phyloP scores from a whole-genome alignment of 2,797 vertebrate species.

The Gorsachius magnificus region DNA sequence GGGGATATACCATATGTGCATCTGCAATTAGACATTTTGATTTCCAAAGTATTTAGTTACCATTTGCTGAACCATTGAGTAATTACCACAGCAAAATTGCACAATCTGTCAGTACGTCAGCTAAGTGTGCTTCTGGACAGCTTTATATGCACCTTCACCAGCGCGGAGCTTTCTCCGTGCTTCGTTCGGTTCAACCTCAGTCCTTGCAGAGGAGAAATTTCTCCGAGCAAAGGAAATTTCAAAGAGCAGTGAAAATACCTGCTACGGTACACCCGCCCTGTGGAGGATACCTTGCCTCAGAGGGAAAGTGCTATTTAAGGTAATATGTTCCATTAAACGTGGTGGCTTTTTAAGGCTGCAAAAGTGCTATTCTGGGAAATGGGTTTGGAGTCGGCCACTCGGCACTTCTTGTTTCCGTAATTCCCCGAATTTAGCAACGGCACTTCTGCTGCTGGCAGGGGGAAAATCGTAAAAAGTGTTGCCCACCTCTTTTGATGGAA shows the following conservation, averaged over 20 bases:
- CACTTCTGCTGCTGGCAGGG: neutral
- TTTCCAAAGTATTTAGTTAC: slow-evolving; percentile 76
- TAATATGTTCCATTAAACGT: neutral
- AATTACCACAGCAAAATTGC: slow-evolving; percentile 72
- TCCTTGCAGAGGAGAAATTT: neutral
- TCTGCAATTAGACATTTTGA: slow-evolving; percentile 72
- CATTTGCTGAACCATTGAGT: slow-evolving; percentile 77
- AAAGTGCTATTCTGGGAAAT: neutral
- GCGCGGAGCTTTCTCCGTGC: neutral
- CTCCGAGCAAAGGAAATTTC: neutral
- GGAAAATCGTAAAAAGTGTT: neutral
- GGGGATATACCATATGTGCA: slow-evolving; percentile 63
- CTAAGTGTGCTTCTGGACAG: slow-evolving; percentile 65
- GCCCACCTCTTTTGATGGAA: neutral
- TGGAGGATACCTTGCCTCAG: neutral
- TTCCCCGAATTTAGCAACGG: neutral
- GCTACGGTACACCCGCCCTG: neutral
- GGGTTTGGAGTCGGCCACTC: neutral
- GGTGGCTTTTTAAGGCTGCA: neutral
- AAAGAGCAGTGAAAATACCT: neutral
- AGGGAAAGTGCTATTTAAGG: neutral
- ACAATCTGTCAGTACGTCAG: slow-evolving; percentile 72
- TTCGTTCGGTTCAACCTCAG: neutral
- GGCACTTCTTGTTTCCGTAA: slow-evolving; percentile 1
- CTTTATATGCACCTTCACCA: slow-evolving; percentile 61